These are phyloP conservation scores for Shargacucullia verbasci DNA, from an alignment of 2,888 invertebrate species.

Conservation along the genomic window DNA sequence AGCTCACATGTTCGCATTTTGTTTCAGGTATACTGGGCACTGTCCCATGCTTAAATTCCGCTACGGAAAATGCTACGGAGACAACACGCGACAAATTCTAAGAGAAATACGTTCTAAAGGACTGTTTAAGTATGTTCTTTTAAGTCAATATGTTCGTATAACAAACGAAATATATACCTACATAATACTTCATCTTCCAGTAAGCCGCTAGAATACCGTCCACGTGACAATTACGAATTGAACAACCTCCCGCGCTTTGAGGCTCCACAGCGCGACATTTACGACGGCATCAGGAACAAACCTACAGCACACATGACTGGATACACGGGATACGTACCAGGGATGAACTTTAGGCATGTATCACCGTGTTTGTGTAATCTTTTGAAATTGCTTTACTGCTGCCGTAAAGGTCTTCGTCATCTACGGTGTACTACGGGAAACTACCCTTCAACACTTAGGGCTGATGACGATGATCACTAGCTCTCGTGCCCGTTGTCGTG, in stretches of 20 bases:
- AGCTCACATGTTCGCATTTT: constrained; percentile 26
- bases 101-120: constrained; percentile 87
- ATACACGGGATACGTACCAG: constrained; percentile 93
- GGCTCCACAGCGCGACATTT: constrained; percentile 79
- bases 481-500: too few species aligned
- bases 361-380: too few species aligned
- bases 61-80: constrained; percentile 92
- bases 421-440: too few species aligned
- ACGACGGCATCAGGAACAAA: constrained; percentile 78
- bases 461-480: too few species aligned
- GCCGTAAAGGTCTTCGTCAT: too few species aligned
- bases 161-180: too few species aligned
- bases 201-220: constrained; percentile 88
- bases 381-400: too few species aligned
- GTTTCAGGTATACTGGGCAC: constrained; percentile 91
- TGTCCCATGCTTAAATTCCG: constrained; percentile 92
- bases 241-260: constrained; percentile 72
- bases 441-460: too few species aligned
- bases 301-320: constrained; percentile 90
- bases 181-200: constrained; percentile 71
- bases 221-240: constrained; percentile 85
- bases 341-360: constrained; percentile 90
- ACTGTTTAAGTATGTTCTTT: constrained; percentile 76
- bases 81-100: constrained; percentile 91
- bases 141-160: constrained; percentile 73